Base-by-base conservation (phyloP, 2,888 invertebrate genomes). In the Allygus modestus region DNA sequence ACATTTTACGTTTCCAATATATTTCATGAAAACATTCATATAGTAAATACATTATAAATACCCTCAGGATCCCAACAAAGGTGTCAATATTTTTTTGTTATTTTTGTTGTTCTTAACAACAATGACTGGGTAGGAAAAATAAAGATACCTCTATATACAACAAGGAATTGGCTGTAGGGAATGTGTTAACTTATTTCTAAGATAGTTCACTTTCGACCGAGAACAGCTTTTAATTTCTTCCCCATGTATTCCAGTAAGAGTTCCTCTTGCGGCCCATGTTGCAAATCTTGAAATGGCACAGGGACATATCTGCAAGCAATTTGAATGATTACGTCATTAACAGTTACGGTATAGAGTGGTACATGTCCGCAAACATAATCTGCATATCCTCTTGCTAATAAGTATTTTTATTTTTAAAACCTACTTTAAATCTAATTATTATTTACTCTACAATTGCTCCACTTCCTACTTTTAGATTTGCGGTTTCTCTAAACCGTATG, bases 251-350 rank as follows among this genome's bases (percentile, higher is more conserved):
- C 87, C 86, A 85, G 58, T 23, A 83, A 26, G 90, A 89, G 85
- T 90, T 91, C 88, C 93, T 91, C 89, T 93, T 94, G 83, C 93
- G 92, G 17, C 94, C 94, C 93, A 94, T 93, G 89, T 94, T 94
- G 91, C 94, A 94, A 86, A 94, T 93, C 91, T 94, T 94, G 90
- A 94, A 94, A 88, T 94, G 94, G 89, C 94, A 94, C 82, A 94
- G 91, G 43, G 93, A 92, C 93, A 93, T 93, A 90, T 93, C 94
- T 94, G 91, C 81, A 92, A 92, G 71, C 17, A 37, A 37, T n/a
- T n/a, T n/a, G n/a, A n/a, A n/a, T n/a, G n/a, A n/a, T n/a, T n/a
- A n/a, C n/a, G n/a, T n/a, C n/a, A n/a, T n/a, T n/a, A n/a, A n/a
- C n/a, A n/a, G n/a, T n/a, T n/a, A n/a, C n/a, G n/a, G n/a, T n/a